phyloP scores from a whole-genome alignment of 1,140 invertebrate species.

The Palaemon carinicauda region DNA sequence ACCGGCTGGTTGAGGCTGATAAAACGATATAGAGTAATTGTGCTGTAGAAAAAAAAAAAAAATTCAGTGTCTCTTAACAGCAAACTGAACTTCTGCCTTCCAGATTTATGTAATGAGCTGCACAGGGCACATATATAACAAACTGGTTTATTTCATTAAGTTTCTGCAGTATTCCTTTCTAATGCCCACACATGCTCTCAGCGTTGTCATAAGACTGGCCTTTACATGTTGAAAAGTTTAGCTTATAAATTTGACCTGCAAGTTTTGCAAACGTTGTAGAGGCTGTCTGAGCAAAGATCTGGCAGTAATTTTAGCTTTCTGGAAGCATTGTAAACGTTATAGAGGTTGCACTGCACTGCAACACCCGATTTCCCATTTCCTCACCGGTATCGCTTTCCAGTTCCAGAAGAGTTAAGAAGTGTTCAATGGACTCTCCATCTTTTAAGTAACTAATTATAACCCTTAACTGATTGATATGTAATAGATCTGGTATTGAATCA shows the following conservation, averaged over 20 bases:
- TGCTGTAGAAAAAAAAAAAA: no score
- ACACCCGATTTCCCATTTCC: slow-evolving; percentile 28
- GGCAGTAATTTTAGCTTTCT: no score
- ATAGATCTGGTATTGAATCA: slow-evolving; percentile 20
- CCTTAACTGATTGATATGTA: slow-evolving; percentile 11
- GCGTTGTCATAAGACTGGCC: slow-evolving; percentile 26
- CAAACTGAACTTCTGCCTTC: no score
- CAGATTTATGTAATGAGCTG: no score
- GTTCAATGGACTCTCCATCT: slow-evolving; percentile 20
- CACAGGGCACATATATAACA: not conserved
- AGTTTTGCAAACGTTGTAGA: no score
- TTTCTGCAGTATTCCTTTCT: slow-evolving; percentile 21
- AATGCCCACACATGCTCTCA: slow-evolving; percentile 26
- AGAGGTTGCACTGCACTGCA: no score
- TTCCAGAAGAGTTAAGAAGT: slow-evolving; percentile 6
- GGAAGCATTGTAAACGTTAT: no score
- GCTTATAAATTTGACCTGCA: not conserved
- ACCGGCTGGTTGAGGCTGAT: slow-evolving; percentile 27
- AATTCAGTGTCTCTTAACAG: no score
- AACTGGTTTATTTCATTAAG: slow-evolving; percentile 7
- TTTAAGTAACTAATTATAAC: slow-evolving; percentile 9
- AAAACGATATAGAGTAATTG: no score
- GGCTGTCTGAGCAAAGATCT: no score
- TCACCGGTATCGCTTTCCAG: not conserved
- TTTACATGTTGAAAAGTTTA: slow-evolving; percentile 33